These are phyloP conservation scores for Syndactyla subalaris DNA, from an alignment of 2,797 vertebrate species.

Conservation along the genomic window DNA sequence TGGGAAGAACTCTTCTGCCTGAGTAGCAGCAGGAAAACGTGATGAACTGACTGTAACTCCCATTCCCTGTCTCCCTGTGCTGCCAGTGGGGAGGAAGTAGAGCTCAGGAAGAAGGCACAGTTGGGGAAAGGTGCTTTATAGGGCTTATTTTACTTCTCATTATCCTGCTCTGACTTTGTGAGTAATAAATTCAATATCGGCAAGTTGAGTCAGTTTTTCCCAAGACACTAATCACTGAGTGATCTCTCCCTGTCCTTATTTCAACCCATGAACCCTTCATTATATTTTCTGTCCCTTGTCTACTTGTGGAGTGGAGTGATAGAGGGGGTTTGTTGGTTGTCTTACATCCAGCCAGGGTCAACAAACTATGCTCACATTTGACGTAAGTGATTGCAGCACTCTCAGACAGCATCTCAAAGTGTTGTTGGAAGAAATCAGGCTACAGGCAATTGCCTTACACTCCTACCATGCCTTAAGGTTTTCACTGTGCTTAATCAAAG, in stretches of 20 bases:
- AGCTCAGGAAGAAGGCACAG: background rate
- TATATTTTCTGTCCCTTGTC: background rate
- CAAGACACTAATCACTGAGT: fast-evolving
- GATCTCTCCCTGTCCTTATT: background rate
- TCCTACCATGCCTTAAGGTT: background rate
- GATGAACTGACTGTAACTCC: background rate
- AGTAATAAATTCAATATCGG: background rate
- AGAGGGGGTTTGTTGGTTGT: background rate
- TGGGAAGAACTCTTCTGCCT: background rate
- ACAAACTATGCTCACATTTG: background rate
- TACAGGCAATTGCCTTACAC: background rate
- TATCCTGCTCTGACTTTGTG: background rate
- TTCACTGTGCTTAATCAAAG: background rate
- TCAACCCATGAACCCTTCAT: background rate
- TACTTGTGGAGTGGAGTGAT: background rate
- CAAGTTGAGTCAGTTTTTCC: background rate
- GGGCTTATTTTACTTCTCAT: background rate
- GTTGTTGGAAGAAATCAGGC: background rate
- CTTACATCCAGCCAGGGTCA: background rate
- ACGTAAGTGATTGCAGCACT: background rate
- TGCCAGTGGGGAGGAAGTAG: background rate
- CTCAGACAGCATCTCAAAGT: background rate
- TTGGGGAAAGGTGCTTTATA: fast-evolving
- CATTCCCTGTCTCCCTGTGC: background rate
- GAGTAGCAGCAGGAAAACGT: fast-evolving